Conservation (phyloP, 1,140 invertebrate species). For the Drosophila asahinai region DNA sequence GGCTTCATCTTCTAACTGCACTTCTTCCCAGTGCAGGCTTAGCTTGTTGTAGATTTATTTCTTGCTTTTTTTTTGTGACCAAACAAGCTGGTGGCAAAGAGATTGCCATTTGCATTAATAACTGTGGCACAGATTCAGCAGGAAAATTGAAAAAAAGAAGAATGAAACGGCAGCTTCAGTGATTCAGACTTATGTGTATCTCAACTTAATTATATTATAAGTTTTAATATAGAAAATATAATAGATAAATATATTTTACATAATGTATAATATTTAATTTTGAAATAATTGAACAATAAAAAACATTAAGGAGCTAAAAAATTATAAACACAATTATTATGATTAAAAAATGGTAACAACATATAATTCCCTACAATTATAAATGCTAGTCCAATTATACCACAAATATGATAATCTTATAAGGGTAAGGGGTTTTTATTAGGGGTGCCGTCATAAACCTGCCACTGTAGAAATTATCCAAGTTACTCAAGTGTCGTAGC, state of each 20-base stretch:
- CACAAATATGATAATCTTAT: neutral
- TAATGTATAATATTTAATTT: no score
- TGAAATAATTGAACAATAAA: no score
- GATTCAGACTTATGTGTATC: neutral
- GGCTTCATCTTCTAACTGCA: constrained; percentile 39
- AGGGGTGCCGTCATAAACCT: constrained; percentile 7
- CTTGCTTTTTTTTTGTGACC: constrained; percentile 17
- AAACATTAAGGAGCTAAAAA: no score
- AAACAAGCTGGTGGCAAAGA: constrained; percentile 21
- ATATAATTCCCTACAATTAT: neutral
- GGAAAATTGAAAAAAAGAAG: neutral
- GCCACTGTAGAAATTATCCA: neutral
- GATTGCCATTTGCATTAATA: constrained; percentile 38
- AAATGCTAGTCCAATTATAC: neutral
- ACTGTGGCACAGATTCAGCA: constrained; percentile 14
- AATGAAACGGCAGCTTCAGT: neutral
- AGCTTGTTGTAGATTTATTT: constrained; percentile 15
- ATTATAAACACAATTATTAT: no score
- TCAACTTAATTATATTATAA: no score
- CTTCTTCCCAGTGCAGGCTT: constrained; percentile 5
- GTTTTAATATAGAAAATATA: no score
- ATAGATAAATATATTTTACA: no score
- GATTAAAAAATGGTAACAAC: no score
- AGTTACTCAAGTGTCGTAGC: constrained; percentile 28
- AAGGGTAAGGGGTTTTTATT: neutral